Evolutionary conservation across 2,113 vertebrate genomes (phyloP), one percentile per base, ranked within the genome.

Genomic region (Alosa alosa): DNA sequence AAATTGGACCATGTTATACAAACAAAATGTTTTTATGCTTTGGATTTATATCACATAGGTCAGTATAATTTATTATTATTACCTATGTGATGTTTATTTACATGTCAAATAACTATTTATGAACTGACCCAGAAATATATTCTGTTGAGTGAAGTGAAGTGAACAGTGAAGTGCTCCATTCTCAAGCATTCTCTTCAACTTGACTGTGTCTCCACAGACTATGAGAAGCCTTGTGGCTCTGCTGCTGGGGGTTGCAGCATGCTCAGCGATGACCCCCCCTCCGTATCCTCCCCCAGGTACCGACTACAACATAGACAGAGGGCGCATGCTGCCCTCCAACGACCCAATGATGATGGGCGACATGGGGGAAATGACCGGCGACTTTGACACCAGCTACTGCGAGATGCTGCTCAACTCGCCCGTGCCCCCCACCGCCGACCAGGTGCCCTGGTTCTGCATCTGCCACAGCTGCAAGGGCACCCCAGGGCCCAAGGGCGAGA

Each of bases 371-470:
- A 44, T 41, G 0, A 55, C 15, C 0, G 2, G 6, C 0, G 9
- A 64, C n/a, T 36, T 22, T 8, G 84, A 55, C 52, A 8, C 91
- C 7, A 72, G 85, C 0, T 90, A 89, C 87, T 94, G 94, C 57
- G 86, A 93, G 64, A 86, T 89, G 89, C 45, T 94, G 84, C 75
- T 89, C 81, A 85, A 91, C 41, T 46, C 81, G 17, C 60, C 87
- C 0, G 81, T 85, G 2, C 90, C 86, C 0, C 25, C 89, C 0
- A 83, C 92, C 2, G 78, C 89, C 0, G 84, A 90, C 8, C 87
- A 93, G 39, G 85, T 94, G 3, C 94, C 94, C 45, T 93, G 92
- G 92, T 93, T 83, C 90, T 95, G 94, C 85, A 86, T 92, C 55
- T 95, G 94, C 87, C 88, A 88, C 6, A 86, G 84, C 6, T 94